These are phyloP conservation scores for Paramormyrops hopkinsi DNA, from an alignment of 2,797 vertebrate species.

Conservation along the genomic window DNA sequence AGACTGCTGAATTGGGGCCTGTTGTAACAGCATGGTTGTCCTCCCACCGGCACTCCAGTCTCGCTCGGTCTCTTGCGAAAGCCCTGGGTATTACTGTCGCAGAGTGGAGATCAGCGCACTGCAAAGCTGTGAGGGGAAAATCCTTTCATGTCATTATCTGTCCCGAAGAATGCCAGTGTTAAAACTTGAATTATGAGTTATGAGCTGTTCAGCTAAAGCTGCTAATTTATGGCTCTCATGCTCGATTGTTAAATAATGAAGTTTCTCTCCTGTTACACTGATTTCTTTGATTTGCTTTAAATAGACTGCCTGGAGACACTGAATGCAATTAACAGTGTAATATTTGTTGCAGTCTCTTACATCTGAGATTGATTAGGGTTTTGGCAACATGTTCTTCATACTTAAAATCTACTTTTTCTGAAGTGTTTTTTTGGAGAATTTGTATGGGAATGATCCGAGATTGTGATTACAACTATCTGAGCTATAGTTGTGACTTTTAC, in stretches of 20 bases:
- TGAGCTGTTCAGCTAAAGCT: not conserved
- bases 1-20: not conserved
- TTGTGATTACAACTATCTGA: not conserved
- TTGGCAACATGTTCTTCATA: not conserved
- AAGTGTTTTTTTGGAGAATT: not conserved
- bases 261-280: constrained; percentile 9
- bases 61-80: not conserved
- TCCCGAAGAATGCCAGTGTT: not conserved
- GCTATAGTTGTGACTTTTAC: not conserved
- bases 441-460: not conserved
- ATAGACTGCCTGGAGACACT: constrained; percentile 26
- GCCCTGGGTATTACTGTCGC: not conserved
- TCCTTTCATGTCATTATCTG: not conserved
- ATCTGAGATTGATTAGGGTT: constrained; percentile 8
- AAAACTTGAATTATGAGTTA: not conserved
- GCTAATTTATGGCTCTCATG: not conserved
- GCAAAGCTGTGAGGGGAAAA: not conserved
- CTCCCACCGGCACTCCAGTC: not conserved
- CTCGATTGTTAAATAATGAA: constrained; percentile 14
- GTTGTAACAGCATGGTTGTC: constrained; percentile 7
- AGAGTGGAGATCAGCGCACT: not conserved
- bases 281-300: constrained; percentile 25
- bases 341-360: constrained; percentile 9
- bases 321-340: constrained; percentile 17
- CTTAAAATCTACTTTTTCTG: constrained; percentile 7